Base-by-base conservation (phyloP, 2,888 invertebrate species). In the Athalia rosae region DNA sequence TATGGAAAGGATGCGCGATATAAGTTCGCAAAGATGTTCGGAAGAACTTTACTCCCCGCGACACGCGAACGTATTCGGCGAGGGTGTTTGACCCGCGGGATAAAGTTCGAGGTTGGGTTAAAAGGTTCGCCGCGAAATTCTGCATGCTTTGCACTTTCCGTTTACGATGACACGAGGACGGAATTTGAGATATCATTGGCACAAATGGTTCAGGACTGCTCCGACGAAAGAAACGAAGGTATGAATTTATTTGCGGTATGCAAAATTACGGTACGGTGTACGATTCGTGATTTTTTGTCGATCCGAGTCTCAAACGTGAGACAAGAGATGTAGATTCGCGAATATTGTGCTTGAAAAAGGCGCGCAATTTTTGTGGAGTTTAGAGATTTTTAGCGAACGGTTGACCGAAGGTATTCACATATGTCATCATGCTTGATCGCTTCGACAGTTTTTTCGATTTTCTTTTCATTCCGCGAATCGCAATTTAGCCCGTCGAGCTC, bases 391-490 rank as follows among this genome's bases (percentile, higher is more conserved):
- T 4, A 28, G 61, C 61, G 8, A 41, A 61, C 28, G 7, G 53
- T 53, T 7, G 11, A 53, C 11, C 8, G 8, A 53, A 53, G 11
- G 53, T 53, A 53, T 53, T 53, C 53, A 11, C 53, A 11, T 11
- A 53, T 53, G 53, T 11, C 53, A 53, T 53, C 53, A 53, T 43
- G 69, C 45, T n/a, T n/a, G 43, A 71, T 71, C 56, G 15, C 58
- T 71, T 71, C 45, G n/a, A n/a, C 56, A n/a, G 58, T 71, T 58
- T 71, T 58, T 43, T n/a, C n/a, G n/a, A n/a, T n/a, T 11, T 53
- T 53, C 7, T n/a, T n/a, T 4, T 3, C 58, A 28, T 56, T 13
- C 7, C 58, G 58, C 45, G 43, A 71, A 71, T 6, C 15, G 45
- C 71, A 43, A 71, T 71, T 71, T 56, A 56, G 58, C 13, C 58